Percentiles rank a stretch among this genome's conserved stretches.
Conservation (phyloP, 2,888 invertebrate genomes). For the Malacosoma neustria region DNA sequence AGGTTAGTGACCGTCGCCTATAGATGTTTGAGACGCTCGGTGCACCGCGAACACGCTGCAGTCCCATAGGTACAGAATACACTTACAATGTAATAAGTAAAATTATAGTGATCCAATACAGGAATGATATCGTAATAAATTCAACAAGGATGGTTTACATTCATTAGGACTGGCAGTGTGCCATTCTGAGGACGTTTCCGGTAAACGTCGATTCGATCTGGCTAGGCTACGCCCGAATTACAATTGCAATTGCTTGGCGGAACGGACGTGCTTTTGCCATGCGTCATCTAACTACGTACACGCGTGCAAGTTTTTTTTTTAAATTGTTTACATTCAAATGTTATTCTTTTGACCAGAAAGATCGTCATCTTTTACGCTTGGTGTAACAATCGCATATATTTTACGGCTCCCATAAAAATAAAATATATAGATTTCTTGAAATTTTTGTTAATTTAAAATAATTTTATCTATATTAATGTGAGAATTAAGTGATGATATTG, state of each 20-base stretch:
- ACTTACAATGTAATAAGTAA: too few species aligned
- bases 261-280: slow-evolving; percentile 41
- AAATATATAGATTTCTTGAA: too few species aligned
- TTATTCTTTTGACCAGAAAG: too few species aligned
- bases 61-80: too few species aligned
- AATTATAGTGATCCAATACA: too few species aligned
- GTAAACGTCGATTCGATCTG: slow-evolving; percentile 52
- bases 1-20: too few species aligned
- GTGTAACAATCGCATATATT: neutral
- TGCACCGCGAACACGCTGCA: too few species aligned
- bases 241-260: slow-evolving; percentile 44
- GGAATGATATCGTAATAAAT: slow-evolving; percentile 31
- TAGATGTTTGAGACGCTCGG: too few species aligned
- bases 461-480: too few species aligned
- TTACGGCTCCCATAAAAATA: neutral
- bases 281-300: slow-evolving; percentile 37
- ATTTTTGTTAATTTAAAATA: too few species aligned
- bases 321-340: neutral
- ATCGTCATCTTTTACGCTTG: too few species aligned
- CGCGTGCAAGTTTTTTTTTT: slow-evolving; percentile 16
- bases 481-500: too few species aligned
- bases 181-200: slow-evolving; percentile 58
- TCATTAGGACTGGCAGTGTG: slow-evolving; percentile 53
- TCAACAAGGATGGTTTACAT: slow-evolving; percentile 39
- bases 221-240: slow-evolving; percentile 53